Conservation (phyloP, 2,113 vertebrate species). For the Notarius quadriscutis region DNA sequence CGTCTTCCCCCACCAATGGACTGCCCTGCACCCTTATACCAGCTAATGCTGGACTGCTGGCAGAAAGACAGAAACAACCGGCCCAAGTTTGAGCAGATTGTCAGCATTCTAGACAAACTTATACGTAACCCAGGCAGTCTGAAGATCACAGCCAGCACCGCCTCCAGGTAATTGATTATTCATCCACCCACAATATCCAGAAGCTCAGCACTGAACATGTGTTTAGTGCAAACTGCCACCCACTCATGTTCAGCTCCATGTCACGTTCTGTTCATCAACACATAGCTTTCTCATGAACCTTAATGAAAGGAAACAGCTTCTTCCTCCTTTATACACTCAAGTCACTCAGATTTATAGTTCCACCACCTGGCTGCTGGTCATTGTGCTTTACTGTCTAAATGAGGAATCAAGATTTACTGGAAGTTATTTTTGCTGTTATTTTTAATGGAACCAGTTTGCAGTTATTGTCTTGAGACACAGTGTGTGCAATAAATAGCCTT, state of each 20-base stretch:
- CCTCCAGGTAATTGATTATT: constrained; percentile 81
- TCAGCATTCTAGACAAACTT: constrained; percentile 97
- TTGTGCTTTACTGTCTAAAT: constrained; percentile 15
- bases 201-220: background rate
- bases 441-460: constrained; percentile 42
- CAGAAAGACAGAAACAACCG: constrained; percentile 98
- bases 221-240: constrained; percentile 34
- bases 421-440: constrained; percentile 47
- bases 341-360: constrained; percentile 33
- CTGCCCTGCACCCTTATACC: constrained; percentile 94
- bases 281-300: constrained; percentile 6
- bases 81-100: constrained; percentile 97
- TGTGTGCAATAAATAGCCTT: constrained; percentile 44
- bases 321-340: constrained; percentile 21
- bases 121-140: constrained; percentile 95
- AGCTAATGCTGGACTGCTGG: constrained; percentile 99
- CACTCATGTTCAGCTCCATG: constrained; percentile 11
- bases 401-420: constrained; percentile 8
- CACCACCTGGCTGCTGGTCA: constrained; percentile 8
- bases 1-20: constrained; percentile 97
- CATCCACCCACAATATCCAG: constrained; percentile 7
- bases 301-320: constrained; percentile 44
- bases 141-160: constrained; percentile 92
- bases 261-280: constrained; percentile 37
- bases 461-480: constrained; percentile 34